phyloP scores from a whole-genome alignment of 1,140 invertebrate genomes.

The Wiebesia pumilae region DNA sequence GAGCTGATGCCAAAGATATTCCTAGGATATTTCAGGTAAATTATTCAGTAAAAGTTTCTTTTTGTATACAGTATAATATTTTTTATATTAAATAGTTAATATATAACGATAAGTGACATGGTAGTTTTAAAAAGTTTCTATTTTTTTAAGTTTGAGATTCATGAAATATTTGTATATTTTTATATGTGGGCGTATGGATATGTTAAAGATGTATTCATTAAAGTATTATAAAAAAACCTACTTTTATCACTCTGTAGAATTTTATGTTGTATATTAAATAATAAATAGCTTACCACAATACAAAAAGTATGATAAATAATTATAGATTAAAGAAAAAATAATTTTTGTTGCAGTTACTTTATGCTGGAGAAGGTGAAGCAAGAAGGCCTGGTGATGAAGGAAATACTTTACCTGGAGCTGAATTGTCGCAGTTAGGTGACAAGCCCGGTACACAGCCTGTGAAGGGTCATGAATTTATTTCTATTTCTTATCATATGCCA shows the following conservation, averaged over 20 bases:
- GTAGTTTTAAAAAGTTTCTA: background rate
- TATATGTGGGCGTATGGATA: too few species aligned
- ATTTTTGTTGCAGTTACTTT: conserved; percentile 79
- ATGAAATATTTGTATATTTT: background rate
- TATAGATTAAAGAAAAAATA: background rate
- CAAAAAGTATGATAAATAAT: too few species aligned
- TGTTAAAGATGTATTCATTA: too few species aligned
- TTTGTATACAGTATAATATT: too few species aligned
- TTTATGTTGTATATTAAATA: too few species aligned
- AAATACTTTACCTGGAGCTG: conserved; percentile 70
- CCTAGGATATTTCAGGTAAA: conserved; percentile 96
- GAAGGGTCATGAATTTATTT: conserved; percentile 97
- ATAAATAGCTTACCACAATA: too few species aligned
- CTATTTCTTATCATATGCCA: conserved; percentile 98
- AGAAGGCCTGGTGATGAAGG: conserved; percentile 85
- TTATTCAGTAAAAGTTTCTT: too few species aligned
- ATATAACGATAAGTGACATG: too few species aligned
- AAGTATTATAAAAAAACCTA: too few species aligned
- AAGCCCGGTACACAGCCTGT: conserved; percentile 87
- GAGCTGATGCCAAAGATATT: conserved; percentile 98
- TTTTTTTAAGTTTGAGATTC: background rate
- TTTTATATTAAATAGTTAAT: too few species aligned
- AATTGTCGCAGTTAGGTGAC: conserved; percentile 75
- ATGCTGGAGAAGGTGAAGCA: conserved; percentile 95
- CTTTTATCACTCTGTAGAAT: too few species aligned